A percentile compares a stretch with the other conserved stretches of the same genome.
Conservation (phyloP, 2,113 vertebrate genomes). For the Sphaerodactylus townsendi region DNA sequence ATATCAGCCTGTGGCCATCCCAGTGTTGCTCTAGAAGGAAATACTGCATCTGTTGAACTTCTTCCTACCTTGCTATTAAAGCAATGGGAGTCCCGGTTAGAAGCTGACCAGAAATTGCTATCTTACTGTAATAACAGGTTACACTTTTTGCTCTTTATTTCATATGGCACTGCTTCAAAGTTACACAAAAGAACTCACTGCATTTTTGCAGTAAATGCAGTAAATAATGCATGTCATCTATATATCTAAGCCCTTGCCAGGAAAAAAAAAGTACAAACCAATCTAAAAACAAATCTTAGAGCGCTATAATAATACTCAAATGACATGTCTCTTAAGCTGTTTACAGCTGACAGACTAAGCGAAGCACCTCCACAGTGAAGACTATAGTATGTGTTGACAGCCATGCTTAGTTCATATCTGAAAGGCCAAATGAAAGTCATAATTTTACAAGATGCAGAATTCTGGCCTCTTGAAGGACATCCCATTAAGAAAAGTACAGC, state of each 20-base stretch:
- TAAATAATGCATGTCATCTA: conserved; percentile 69
- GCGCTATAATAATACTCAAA: conserved; percentile 66
- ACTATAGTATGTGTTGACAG: conserved; percentile 62
- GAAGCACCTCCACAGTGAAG: conserved; percentile 66
- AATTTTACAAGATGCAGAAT: conserved; percentile 59
- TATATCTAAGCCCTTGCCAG: conserved; percentile 59
- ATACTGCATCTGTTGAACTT: conserved; percentile 6
- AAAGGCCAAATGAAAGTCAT: conserved; percentile 74
- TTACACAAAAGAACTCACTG: conserved; percentile 55
- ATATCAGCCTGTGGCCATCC: not conserved
- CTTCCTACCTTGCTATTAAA: conserved; percentile 11
- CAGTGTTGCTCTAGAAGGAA: not conserved
- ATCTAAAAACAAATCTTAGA: conserved; percentile 71
- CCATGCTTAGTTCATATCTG: conserved; percentile 62
- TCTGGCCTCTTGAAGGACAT: conserved; percentile 64
- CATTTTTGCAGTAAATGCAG: conserved; percentile 64
- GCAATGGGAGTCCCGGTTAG: conserved; percentile 14
- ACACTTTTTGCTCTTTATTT: conserved; percentile 43
- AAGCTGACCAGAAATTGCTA: conserved; percentile 26
- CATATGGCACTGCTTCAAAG: conserved; percentile 49
- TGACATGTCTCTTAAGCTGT: conserved; percentile 73
- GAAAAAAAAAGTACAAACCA: conserved; percentile 49
- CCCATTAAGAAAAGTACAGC: conserved; percentile 47
- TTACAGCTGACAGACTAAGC: conserved; percentile 71
- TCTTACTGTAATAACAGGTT: conserved; percentile 42